phyloP scores from a whole-genome alignment of 2,888 invertebrate species.

The Cyclophora albipunctata region DNA sequence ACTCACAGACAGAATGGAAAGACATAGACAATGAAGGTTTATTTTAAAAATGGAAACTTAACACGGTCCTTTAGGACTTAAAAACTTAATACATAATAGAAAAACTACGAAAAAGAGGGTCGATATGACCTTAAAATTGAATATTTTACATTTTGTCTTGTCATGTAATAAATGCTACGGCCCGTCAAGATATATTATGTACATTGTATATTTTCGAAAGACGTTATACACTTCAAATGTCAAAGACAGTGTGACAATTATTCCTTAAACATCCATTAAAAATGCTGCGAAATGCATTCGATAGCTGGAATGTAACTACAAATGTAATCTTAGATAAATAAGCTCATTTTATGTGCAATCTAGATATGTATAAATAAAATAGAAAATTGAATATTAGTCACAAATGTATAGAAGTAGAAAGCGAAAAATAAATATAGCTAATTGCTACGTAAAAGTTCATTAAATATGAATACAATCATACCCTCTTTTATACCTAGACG shows the following conservation, averaged over 20 bases:
- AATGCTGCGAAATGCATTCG: no score
- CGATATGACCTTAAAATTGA: constrained; percentile 4
- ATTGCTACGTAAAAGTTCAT: no score
- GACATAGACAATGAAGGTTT: constrained; percentile 4
- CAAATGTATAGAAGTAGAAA: no score
- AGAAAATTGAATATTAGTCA: no score
- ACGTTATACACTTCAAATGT: background rate
- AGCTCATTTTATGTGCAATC: no score
- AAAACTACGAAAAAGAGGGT: background rate
- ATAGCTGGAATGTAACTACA: no score
- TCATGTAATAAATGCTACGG: constrained; percentile 15
- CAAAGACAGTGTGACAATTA: background rate
- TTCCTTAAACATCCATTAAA: no score
- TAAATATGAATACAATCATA: no score
- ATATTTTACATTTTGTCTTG: constrained; percentile 12
- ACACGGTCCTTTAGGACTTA: constrained; percentile 12
- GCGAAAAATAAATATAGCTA: no score
- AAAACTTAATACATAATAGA: constrained; percentile 4
- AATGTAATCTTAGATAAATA: no score
- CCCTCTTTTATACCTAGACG: no score
- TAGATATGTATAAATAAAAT: no score
- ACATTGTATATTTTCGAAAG: background rate
- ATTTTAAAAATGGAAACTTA: constrained; percentile 7
- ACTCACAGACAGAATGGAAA: constrained; percentile 25
- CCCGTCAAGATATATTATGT: constrained; percentile 6